phyloP scores from a whole-genome alignment of 2,797 vertebrate genomes.

The Triplophysa yarkandensis region DNA sequence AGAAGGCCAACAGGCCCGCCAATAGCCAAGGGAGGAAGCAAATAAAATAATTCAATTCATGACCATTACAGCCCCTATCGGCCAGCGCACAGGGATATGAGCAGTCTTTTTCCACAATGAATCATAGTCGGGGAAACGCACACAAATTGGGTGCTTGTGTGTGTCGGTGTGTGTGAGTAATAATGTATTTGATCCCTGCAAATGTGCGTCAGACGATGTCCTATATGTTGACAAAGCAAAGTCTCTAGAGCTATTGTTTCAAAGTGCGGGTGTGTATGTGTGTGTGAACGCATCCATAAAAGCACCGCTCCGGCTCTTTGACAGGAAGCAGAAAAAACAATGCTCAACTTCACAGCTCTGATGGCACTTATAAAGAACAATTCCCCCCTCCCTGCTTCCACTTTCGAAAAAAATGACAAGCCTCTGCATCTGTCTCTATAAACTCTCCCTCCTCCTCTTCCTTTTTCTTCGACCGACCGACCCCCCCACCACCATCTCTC shows the following conservation, averaged over 20 bases:
- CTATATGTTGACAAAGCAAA: slow-evolving; percentile 52
- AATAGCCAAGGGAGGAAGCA: slow-evolving; percentile 51
- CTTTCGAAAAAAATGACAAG: slow-evolving; percentile 45
- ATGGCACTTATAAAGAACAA: slow-evolving; percentile 51
- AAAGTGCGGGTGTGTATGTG: slow-evolving; percentile 30
- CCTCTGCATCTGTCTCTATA: slow-evolving; percentile 37
- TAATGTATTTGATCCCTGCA: slow-evolving; percentile 49
- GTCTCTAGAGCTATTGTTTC: slow-evolving; percentile 51
- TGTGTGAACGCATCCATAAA: slow-evolving; percentile 25
- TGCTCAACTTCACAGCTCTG: slow-evolving; percentile 55
- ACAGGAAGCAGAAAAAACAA: slow-evolving; percentile 57
- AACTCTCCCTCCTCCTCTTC: slow-evolving; percentile 38
- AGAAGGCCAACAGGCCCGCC: slow-evolving; percentile 47
- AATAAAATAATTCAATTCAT: slow-evolving; percentile 61
- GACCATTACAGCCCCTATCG: slow-evolving; percentile 53
- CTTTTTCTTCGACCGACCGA: slow-evolving; percentile 38
- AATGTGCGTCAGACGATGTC: slow-evolving; percentile 33
- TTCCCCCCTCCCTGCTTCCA: slow-evolving; percentile 22
- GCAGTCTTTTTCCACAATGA: slow-evolving; percentile 75
- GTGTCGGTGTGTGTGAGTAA: slow-evolving; percentile 31
- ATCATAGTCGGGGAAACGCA: slow-evolving; percentile 63
- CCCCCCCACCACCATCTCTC: slow-evolving; percentile 15
- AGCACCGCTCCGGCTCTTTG: slow-evolving; percentile 38
- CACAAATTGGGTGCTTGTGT: slow-evolving; percentile 54
- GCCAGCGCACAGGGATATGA: slow-evolving; percentile 64